Percentiles rank a stretch among this genome's conserved stretches.
Evolutionary conservation across 2,797 vertebrate genomes (phyloP).

Genomic region (Hemitrygon akajei): DNA sequence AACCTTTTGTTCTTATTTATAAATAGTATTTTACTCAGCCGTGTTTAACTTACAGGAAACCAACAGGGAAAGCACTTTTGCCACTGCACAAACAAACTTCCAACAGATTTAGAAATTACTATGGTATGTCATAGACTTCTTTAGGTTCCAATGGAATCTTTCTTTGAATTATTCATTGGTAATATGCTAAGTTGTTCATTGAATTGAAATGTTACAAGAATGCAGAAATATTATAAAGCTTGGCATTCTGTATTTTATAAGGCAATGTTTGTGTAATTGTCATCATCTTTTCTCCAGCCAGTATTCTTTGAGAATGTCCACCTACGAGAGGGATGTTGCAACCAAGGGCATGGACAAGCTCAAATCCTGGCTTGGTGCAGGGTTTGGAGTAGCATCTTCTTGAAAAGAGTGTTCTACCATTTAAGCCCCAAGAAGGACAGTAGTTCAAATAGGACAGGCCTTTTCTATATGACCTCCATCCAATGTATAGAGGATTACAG

Average conservation of each 20-base stretch:
- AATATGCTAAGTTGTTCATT: too few relatives aligned
- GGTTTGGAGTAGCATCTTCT: too few relatives aligned
- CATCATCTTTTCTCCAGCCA: neutral
- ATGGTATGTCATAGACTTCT: neutral
- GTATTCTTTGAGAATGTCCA: neutral
- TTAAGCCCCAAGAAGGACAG: too few relatives aligned
- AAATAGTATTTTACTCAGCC: slow-evolving; percentile 19
- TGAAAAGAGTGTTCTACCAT: too few relatives aligned
- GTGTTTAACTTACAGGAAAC: neutral
- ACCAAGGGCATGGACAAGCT: too few relatives aligned
- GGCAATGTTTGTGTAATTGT: neutral
- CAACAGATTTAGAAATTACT: neutral
- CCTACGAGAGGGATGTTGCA: neutral
- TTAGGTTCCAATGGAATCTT: neutral
- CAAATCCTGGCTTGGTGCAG: too few relatives aligned
- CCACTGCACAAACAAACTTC: neutral
- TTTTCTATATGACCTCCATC: too few relatives aligned
- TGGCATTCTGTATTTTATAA: neutral
- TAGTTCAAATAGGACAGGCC: too few relatives aligned
- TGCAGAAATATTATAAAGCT: neutral
- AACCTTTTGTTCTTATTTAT: slow-evolving; percentile 16
- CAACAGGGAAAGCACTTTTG: neutral
- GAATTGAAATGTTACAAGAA: too few relatives aligned
- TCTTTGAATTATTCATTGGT: neutral
- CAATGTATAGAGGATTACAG: too few relatives aligned